phyloP scores from a whole-genome alignment of 2,888 invertebrate species.

The Orchesellides sinensis region DNA sequence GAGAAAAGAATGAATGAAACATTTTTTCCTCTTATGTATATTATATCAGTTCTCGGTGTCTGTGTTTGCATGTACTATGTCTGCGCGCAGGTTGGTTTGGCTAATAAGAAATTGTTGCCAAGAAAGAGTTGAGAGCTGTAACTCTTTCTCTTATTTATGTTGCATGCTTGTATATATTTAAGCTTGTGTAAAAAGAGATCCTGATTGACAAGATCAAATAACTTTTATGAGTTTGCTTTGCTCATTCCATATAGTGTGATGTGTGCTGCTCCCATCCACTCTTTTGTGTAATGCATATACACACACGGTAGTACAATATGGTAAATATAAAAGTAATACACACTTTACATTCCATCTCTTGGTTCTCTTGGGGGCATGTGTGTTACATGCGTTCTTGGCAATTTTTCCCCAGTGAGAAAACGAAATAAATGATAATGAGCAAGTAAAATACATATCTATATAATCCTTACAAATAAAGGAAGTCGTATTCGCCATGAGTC shows the following conservation, averaged over 20 bases:
- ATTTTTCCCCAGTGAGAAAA: slow-evolving; percentile 13
- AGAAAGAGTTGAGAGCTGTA: not conserved
- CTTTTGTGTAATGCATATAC: too few species aligned
- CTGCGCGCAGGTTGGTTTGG: too few species aligned
- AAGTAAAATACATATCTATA: not conserved
- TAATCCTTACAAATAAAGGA: not conserved
- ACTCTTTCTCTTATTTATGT: not conserved
- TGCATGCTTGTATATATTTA: not conserved
- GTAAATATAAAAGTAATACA: too few species aligned
- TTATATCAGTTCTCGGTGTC: too few species aligned
- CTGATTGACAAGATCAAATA: slow-evolving; percentile 52
- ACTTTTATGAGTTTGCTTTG: slow-evolving; percentile 23
- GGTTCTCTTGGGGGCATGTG: not conserved
- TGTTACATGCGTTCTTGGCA: slow-evolving; percentile 28
- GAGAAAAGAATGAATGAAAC: slow-evolving; percentile 39
- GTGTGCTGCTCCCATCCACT: slow-evolving; percentile 15
- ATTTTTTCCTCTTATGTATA: too few species aligned
- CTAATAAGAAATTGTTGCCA: not conserved
- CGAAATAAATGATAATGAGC: slow-evolving; percentile 34
- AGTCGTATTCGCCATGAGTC: not conserved
- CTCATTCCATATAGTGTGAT: too few species aligned
- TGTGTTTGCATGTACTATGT: not conserved
- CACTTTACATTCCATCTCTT: not conserved
- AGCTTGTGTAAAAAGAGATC: slow-evolving; percentile 14
- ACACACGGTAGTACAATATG: too few species aligned